Evolutionary conservation across 2,888 invertebrate genomes (phyloP), one percentile per base, ranked within the genome.

Genomic region (Pediacus dermestoides): DNA sequence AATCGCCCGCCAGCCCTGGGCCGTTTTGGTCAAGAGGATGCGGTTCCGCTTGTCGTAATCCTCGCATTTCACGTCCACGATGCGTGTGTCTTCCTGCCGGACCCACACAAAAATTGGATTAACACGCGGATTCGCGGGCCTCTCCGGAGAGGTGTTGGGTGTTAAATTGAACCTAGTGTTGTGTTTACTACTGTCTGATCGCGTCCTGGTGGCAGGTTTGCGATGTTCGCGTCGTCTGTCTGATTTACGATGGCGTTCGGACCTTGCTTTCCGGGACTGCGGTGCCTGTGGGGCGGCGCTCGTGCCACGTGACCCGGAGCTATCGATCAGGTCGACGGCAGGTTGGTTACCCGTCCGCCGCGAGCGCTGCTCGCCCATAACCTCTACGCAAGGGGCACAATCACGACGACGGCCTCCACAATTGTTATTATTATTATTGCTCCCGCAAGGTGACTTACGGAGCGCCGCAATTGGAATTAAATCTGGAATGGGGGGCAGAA

Each of bases 91-190:
- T 56, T 79, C 79, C 67, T 86, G 85, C 63, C 84, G 82, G 46
- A 85, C 85, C 88, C 88, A 89, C 53, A 89, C 76, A 70, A 89
- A 89, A 51, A 89, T 84, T 52, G 88, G 88, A 63, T 86, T 85
- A 54, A 87, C 81, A 42, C 81, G 79, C 55, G 84, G 75, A 58
- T 71, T 72, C 63, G 74, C 65, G 35, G 77, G 69, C 56, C 67
- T 59, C 42, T 67, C 67, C 26, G 60, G 61, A 34, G 63, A 58
- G 39, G 57, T 50, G 44, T 52, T 49, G 37, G 48, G 50, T 18
- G 44, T 39, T 33, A 55, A 25, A 44, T 37, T 11, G 48, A 50
- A 32, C 52, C 46, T 40, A 27, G 42, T 43, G 36, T 42, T 47
- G 41, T 46, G 52, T 44, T 52, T 54, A 42, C 39, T 50, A 16